These are phyloP conservation scores for Peromyscus californicus DNA, from an alignment of 2,113 vertebrate genomes.

Conservation along the genomic window DNA sequence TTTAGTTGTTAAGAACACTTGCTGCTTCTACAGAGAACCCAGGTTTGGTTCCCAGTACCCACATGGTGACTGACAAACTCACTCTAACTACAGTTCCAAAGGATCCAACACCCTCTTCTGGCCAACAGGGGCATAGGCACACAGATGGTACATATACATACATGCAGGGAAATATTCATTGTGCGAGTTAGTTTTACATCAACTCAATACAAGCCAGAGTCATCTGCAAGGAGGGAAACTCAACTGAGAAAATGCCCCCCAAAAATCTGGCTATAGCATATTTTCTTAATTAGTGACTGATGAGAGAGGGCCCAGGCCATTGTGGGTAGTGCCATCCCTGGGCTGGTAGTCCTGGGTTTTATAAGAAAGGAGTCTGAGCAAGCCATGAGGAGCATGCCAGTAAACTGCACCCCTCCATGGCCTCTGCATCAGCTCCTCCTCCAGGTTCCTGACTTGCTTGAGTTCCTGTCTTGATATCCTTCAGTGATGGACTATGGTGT, in stretches of 20 bases:
- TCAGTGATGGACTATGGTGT: not conserved
- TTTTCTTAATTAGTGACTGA: not conserved
- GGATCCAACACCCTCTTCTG: not conserved
- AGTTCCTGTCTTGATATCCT: not conserved
- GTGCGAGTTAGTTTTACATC: not conserved
- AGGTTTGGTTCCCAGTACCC: not conserved
- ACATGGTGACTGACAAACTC: not conserved
- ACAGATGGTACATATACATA: not conserved
- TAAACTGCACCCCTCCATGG: not conserved
- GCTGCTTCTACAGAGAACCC: not conserved
- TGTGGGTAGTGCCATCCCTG: not conserved
- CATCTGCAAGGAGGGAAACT: not conserved
- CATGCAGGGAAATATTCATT: not conserved
- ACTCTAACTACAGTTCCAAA: not conserved
- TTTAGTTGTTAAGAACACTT: not conserved
- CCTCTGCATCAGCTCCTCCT: not conserved
- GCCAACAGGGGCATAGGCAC: not conserved
- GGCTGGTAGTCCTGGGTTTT: not conserved
- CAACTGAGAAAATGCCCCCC: not conserved
- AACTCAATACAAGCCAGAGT: not conserved
- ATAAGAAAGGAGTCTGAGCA: not conserved
- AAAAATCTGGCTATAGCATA: not conserved
- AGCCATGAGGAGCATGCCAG: not conserved
- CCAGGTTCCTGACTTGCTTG: not conserved
- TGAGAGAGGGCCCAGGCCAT: not conserved